Evolutionary conservation across 2,113 vertebrate species (phyloP).

Genomic region (Tyto alba): DNA sequence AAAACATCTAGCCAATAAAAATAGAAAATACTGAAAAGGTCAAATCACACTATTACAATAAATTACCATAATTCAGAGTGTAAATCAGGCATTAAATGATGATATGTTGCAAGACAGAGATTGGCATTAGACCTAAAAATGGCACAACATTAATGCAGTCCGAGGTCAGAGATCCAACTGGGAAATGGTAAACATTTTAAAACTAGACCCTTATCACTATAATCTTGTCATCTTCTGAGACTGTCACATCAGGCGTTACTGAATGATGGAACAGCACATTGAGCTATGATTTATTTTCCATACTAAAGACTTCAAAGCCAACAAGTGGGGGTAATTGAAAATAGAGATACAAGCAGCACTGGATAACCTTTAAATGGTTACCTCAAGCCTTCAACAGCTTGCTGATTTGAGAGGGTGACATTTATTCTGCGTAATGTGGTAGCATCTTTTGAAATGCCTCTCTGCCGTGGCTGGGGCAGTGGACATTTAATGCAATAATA

Average conservation of each 20-base stretch:
- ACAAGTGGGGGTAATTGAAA: slow-evolving; percentile 8
- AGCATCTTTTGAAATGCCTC: background rate
- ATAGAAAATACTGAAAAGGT: slow-evolving; percentile 74
- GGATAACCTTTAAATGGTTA: slow-evolving; percentile 19
- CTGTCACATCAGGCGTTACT: background rate
- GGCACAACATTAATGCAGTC: slow-evolving; percentile 45
- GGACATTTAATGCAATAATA: background rate
- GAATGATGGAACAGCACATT: slow-evolving; percentile 6
- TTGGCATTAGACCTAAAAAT: slow-evolving; percentile 59
- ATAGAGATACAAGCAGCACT: background rate
- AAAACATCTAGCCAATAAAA: slow-evolving; percentile 68
- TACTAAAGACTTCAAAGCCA: slow-evolving; percentile 31
- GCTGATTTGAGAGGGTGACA: background rate
- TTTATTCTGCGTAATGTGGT: background rate
- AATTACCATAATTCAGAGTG: slow-evolving; percentile 73
- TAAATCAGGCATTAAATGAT: slow-evolving; percentile 67
- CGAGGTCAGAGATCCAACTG: slow-evolving; percentile 55
- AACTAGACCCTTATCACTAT: slow-evolving; percentile 35
- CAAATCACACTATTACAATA: slow-evolving; percentile 70
- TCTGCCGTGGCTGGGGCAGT: background rate
- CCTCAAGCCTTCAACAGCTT: background rate
- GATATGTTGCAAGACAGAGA: slow-evolving; percentile 57
- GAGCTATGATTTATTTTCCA: background rate
- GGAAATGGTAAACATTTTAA: slow-evolving; percentile 63
- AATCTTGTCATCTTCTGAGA: background rate